A percentile compares a stretch with the other conserved stretches of the same genome.
Conservation (phyloP, 2,113 vertebrate species). For the Tetraodon nigroviridis region DNA sequence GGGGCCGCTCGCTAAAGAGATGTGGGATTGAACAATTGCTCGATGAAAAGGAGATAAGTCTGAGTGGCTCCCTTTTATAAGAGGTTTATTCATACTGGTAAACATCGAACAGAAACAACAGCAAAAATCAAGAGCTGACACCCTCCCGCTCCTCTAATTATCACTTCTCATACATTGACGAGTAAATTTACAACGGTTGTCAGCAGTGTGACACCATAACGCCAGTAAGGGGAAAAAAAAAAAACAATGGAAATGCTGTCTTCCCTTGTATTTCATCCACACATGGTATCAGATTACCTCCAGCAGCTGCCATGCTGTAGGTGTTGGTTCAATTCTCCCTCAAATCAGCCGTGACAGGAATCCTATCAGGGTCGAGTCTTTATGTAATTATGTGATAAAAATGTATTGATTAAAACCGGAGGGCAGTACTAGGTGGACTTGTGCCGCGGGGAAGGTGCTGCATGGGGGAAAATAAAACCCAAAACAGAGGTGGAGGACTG, state of each 20-base stretch:
- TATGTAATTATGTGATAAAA: conserved; percentile 66
- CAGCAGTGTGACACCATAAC: conserved; percentile 42
- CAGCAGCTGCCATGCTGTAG: conserved; percentile 38
- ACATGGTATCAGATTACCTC: conserved; percentile 24
- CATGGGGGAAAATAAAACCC: conserved; percentile 12
- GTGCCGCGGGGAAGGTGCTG: conserved; percentile 53
- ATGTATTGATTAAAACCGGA: conserved; percentile 66
- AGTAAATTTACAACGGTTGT: conserved; percentile 65
- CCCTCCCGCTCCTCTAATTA: conserved; percentile 50
- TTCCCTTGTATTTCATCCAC: conserved; percentile 26
- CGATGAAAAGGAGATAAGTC: conserved; percentile 38
- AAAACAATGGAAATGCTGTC: conserved; percentile 54
- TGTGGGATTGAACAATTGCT: conserved; percentile 9
- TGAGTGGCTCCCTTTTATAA: conserved; percentile 54
- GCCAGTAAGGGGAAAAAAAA: conserved; percentile 51
- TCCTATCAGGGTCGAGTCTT: conserved; percentile 59
- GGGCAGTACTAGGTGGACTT: conserved; percentile 66
- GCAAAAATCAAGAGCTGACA: conserved; percentile 69
- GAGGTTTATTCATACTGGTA: conserved; percentile 74
- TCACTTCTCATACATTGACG: conserved; percentile 55
- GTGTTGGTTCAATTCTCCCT: conserved; percentile 37
- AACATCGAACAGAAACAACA: conserved; percentile 77
- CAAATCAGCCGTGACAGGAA: conserved; percentile 57
- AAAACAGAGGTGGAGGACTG: conserved; percentile 36
- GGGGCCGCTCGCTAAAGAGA: conserved; percentile 1